Evolutionary conservation across 2,113 vertebrate species (phyloP).

Genomic region (Neolamprologus hecqui): DNA sequence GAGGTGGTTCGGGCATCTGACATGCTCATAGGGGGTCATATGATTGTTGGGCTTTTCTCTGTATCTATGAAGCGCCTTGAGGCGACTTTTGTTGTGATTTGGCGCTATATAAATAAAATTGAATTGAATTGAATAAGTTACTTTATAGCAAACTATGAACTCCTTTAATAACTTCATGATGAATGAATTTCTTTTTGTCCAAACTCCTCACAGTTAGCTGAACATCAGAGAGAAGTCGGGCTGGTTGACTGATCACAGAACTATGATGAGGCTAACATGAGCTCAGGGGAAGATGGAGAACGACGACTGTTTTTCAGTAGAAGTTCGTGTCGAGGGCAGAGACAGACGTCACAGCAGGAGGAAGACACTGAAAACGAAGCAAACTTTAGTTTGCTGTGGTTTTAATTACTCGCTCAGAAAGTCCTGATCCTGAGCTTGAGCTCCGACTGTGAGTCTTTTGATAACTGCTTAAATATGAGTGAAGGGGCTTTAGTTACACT

Average conservation of each 20-base stretch:
- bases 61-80: no score
- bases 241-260: background rate
- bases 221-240: background rate
- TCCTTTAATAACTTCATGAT: background rate
- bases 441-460: accelerated
- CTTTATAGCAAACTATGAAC: background rate
- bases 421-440: background rate
- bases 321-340: background rate
- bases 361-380: background rate
- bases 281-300: background rate
- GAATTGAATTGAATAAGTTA: background rate
- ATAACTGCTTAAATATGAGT: background rate
- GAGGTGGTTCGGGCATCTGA: no score
- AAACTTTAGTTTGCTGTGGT: background rate
- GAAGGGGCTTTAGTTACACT: background rate
- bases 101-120: no score
- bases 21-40: no score
- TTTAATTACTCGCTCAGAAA: background rate
- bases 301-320: background rate
- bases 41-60: no score
- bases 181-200: accelerated
- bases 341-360: background rate
- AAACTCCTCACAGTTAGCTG: background rate
- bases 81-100: no score
- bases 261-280: background rate